phyloP scores from a whole-genome alignment of 2,888 invertebrate species.

The Craniophora ligustri region DNA sequence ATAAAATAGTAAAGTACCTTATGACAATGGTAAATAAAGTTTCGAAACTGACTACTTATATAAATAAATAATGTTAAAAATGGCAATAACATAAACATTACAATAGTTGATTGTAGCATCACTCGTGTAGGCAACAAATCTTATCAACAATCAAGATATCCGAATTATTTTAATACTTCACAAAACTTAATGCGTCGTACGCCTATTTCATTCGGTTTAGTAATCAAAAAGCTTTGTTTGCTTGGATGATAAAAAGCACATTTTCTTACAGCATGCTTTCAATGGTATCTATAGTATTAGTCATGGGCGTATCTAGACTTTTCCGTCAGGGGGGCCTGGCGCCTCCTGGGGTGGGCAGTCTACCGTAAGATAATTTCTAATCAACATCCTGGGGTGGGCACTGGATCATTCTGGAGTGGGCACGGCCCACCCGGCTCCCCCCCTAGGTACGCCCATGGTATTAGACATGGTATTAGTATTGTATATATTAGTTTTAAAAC shows the following conservation, averaged over 20 bases:
- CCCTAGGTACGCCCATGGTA: too few relatives aligned
- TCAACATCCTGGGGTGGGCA: too few relatives aligned
- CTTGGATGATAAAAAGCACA: conserved; percentile 7
- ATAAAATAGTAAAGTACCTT: neutral
- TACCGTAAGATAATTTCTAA: too few relatives aligned
- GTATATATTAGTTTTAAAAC: conserved; percentile 24
- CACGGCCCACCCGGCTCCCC: too few relatives aligned
- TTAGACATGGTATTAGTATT: too few relatives aligned
- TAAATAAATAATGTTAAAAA: neutral
- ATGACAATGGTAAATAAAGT: neutral
- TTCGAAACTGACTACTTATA: neutral
- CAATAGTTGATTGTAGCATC: neutral
- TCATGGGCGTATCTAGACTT: too few relatives aligned
- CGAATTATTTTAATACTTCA: neutral
- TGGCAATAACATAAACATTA: neutral
- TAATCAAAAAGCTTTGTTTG: conserved; percentile 11
- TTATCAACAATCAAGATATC: neutral
- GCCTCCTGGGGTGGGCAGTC: too few relatives aligned
- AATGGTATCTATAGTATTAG: conserved; percentile 17
- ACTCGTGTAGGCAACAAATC: neutral
- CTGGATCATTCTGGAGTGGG: too few relatives aligned
- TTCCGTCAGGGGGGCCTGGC: too few relatives aligned
- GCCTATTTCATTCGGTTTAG: neutral
- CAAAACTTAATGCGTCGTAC: neutral
- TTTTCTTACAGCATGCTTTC: conserved; percentile 35